Evolutionary conservation across 2,888 invertebrate genomes (phyloP), one percentile per base, ranked within the genome.

Genomic region (Spilosoma lubricipeda): DNA sequence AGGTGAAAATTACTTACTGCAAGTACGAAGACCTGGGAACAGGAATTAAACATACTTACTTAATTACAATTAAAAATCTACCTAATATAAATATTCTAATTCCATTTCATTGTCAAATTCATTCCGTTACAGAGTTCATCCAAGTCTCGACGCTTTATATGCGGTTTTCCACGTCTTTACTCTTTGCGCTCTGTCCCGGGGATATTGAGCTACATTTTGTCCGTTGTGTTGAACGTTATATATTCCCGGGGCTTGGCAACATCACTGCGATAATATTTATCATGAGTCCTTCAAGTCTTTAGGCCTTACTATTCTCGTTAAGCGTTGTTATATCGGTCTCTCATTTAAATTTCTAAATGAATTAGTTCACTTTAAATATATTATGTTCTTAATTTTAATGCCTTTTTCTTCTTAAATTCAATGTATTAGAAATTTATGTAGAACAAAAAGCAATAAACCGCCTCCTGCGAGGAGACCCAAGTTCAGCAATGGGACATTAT

Each of bases 221-320:
- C 67, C 42, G 67, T 72, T 42, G 52, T 56, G 59, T 67, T 52
- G 33, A 48, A 59, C 30, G 27, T 79, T 76, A 68, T 67, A 68
- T 66, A 75, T 73, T 73, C 67, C 72, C 70, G 81, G 76, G 74
- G 77, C 48, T 73, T 63, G 39, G 15, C 69, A 23, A n/a, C 39
- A 52, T 45, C 73, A 73, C 70, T 79, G 2, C 81, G 80, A 36
- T 81, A 66, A 76, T 81, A 82, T 82, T 79, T 77, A 80, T 75
- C 67, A 66, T 63, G 4, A 67, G 45, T 67, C 71, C 70, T 77
- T 70, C 42, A 39, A 65, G 79, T 63, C 68, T 72, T 69, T 67
- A 74, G 73, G 71, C 64, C 56, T 73, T 68, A 69, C 70, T 74
- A 66, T 74, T 77, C 67, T 52, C 67, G 67, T 71, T 74, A 13